A percentile compares a stretch with the other conserved stretches of the same genome.
These are phyloP conservation scores for Babylonia areolata DNA, from an alignment of 1,140 invertebrate species.

Conservation along the genomic window DNA sequence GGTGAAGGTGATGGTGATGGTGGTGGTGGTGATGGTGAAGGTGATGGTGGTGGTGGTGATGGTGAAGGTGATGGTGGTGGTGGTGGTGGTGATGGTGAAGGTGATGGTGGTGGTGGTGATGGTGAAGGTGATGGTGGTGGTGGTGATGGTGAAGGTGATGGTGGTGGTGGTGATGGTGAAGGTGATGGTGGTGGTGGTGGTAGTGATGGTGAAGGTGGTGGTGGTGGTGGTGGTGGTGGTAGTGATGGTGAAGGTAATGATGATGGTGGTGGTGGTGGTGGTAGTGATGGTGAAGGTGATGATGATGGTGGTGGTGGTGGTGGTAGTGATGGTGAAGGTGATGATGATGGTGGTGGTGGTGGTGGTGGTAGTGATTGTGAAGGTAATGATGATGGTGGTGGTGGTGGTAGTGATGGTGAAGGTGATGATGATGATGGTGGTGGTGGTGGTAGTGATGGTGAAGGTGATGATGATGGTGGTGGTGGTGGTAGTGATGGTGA, in stretches of 20 bases:
- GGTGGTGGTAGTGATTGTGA: no score
- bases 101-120: background rate
- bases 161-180: slow-evolving; percentile 2
- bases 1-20: background rate
- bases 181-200: slow-evolving; percentile 16
- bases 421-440: background rate
- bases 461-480: slow-evolving; percentile 1
- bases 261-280: slow-evolving; percentile 16
- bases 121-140: background rate
- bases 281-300: background rate
- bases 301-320: slow-evolving; percentile 11
- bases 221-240: slow-evolving; percentile 11
- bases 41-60: background rate
- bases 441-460: background rate
- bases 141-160: background rate
- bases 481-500: background rate
- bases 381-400: slow-evolving; percentile 1
- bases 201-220: slow-evolving; percentile 11
- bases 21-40: background rate
- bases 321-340: slow-evolving; percentile 9
- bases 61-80: background rate
- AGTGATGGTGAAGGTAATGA: slow-evolving; percentile 12
- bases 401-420: slow-evolving; percentile 11
- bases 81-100: slow-evolving; percentile 1
- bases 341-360: no score